A percentile compares a stretch with the other conserved stretches of the same genome.
Evolutionary conservation across 2,888 invertebrate species (phyloP).

Genomic region (Abrostola triplasia): DNA sequence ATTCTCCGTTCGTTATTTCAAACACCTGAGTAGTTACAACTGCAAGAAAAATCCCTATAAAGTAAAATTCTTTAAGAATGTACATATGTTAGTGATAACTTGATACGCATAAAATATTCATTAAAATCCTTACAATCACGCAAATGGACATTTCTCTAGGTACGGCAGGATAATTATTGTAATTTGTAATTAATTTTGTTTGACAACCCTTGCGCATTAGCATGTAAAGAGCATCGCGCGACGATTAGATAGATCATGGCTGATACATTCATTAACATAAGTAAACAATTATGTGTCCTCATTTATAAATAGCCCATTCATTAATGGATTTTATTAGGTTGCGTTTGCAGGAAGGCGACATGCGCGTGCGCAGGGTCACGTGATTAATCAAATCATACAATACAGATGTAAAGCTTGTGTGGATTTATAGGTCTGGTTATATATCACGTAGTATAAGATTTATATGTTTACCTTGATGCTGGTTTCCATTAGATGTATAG

Average conservation of each 20-base stretch:
- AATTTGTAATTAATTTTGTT: neutral
- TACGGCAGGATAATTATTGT: no score
- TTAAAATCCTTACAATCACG: no score
- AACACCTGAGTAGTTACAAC: no score
- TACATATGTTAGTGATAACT: no score
- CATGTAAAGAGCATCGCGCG: constrained; percentile 28
- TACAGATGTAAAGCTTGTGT: constrained; percentile 29
- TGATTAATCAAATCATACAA: constrained; percentile 23
- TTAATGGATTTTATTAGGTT: constrained; percentile 45
- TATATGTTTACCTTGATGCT: constrained; percentile 21
- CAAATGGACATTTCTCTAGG: no score
- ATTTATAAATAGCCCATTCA: constrained; percentile 49
- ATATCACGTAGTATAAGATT: constrained; percentile 13
- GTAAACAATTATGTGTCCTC: constrained; percentile 47
- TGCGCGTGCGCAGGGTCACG: constrained; percentile 24
- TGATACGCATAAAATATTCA: no score
- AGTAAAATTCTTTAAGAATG: no score
- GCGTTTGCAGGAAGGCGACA: constrained; percentile 36
- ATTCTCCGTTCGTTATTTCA: no score
- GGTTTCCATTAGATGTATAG: neutral
- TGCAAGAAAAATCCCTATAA: no score
- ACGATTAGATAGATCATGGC: constrained; percentile 44
- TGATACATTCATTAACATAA: constrained; percentile 53
- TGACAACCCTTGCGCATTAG: constrained; percentile 39
- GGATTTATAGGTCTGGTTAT: constrained; percentile 21